A percentile compares a stretch with the other conserved stretches of the same genome.
Conservation (phyloP, 2,888 invertebrate genomes). For the Noctua pronuba region DNA sequence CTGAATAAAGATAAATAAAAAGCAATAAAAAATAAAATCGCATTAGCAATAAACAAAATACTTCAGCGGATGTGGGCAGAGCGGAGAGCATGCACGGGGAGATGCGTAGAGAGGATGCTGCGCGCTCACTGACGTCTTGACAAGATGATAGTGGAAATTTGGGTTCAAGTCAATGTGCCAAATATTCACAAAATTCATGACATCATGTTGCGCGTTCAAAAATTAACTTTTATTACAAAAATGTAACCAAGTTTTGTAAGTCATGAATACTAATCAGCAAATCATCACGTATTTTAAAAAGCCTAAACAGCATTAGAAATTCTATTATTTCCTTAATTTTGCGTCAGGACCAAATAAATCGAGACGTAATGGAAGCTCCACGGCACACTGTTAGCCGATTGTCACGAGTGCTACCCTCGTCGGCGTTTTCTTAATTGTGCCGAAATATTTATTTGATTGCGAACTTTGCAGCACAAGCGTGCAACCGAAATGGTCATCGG, state of each 20-base stretch:
- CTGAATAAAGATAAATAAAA: constrained; percentile 91
- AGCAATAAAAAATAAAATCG: constrained; percentile 90
- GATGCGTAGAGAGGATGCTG: constrained; percentile 78
- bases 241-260: background rate
- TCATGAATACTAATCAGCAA: background rate
- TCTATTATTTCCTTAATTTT: background rate
- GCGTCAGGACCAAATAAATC: constrained; percentile 59
- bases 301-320: background rate
- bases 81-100: constrained; percentile 82
- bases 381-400: constrained; percentile 78
- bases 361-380: constrained; percentile 76
- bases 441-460: constrained; percentile 91
- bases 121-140: constrained; percentile 24
- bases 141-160: background rate
- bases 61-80: constrained; percentile 90
- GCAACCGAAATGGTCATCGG: constrained; percentile 90
- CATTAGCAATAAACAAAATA: constrained; percentile 91
- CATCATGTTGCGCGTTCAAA: background rate
- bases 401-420: constrained; percentile 90
- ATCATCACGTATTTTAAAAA: background rate
- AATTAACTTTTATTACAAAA: background rate
- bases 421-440: constrained; percentile 91
- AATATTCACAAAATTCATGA: background rate
- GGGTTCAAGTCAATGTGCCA: background rate
- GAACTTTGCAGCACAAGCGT: constrained; percentile 86